Evolutionary conservation across 2,797 vertebrate species (phyloP).

Genomic region (Rhyacichthys aspro): DNA sequence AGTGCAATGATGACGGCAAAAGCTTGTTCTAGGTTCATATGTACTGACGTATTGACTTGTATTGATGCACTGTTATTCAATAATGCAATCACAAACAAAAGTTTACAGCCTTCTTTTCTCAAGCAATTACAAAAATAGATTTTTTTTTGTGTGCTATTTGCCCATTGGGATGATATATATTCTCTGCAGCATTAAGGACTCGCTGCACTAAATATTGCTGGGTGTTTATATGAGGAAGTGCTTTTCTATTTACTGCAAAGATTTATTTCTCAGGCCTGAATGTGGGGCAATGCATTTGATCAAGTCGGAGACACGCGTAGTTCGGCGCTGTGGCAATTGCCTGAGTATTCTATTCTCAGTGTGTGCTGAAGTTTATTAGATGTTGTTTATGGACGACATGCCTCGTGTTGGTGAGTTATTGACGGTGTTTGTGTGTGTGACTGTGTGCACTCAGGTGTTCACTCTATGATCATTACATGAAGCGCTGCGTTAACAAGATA

Average conservation of each 20-base stretch:
- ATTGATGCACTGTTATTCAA: background rate
- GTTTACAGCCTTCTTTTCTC: conserved; percentile 10
- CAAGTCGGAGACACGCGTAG: conserved; percentile 1
- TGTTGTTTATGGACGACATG: conserved; percentile 25
- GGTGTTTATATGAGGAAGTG: conserved; percentile 3
- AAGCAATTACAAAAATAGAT: conserved; percentile 38
- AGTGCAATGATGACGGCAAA: background rate
- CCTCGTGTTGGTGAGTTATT: conserved; percentile 26
- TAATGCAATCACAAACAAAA: background rate
- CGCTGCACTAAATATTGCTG: conserved; percentile 7
- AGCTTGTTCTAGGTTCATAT: background rate
- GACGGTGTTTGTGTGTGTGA: conserved; percentile 23
- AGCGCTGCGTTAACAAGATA: conserved; percentile 23
- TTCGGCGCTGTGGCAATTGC: background rate
- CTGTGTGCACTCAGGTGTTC: conserved; percentile 21
- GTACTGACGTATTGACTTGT: conserved; percentile 15
- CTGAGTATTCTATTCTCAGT: conserved; percentile 7
- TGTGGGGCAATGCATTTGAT: conserved; percentile 4
- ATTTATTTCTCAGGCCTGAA: conserved; percentile 27
- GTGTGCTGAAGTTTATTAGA: conserved; percentile 50
- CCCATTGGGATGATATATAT: conserved; percentile 24
- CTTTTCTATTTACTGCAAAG: background rate
- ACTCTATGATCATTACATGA: conserved; percentile 17
- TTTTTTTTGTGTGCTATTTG: conserved; percentile 15
- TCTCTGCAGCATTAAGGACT: conserved; percentile 25